These are phyloP conservation scores for Drosophila willistoni DNA, from an alignment of 1,140 invertebrate species.

Conservation along the genomic window DNA sequence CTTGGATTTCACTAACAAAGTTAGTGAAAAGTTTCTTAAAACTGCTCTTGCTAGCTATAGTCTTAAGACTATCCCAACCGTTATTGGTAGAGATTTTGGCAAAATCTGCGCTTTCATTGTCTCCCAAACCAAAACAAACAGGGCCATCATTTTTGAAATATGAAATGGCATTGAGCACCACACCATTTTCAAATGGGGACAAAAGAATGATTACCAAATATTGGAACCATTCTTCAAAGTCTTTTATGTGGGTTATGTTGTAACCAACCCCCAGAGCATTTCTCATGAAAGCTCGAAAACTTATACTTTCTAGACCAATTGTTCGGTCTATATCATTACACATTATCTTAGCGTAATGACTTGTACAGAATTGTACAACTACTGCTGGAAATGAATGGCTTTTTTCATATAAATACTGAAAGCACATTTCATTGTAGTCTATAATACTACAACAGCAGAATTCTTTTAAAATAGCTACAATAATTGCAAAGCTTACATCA, in stretches of 20 bases:
- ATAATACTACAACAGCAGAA: neutral
- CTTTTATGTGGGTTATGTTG: neutral
- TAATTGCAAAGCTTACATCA: conserved; percentile 9
- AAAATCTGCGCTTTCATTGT: too few relatives aligned
- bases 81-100: neutral
- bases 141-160: too few relatives aligned
- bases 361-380: neutral
- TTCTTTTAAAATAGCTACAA: too few relatives aligned
- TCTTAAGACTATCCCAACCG: neutral
- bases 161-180: too few relatives aligned
- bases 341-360: neutral
- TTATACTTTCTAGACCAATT: neutral
- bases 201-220: neutral
- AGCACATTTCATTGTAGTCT: conserved; percentile 8
- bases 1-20: neutral
- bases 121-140: too few relatives aligned
- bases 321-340: neutral
- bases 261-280: neutral
- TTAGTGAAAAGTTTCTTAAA: neutral
- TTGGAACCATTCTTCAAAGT: conserved; percentile 5
- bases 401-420: neutral
- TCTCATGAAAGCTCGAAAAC: neutral
- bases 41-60: neutral
- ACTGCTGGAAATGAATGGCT: neutral
- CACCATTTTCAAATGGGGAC: neutral